Base-by-base conservation (phyloP, 2,888 invertebrate genomes). In the Andrena minutula region DNA sequence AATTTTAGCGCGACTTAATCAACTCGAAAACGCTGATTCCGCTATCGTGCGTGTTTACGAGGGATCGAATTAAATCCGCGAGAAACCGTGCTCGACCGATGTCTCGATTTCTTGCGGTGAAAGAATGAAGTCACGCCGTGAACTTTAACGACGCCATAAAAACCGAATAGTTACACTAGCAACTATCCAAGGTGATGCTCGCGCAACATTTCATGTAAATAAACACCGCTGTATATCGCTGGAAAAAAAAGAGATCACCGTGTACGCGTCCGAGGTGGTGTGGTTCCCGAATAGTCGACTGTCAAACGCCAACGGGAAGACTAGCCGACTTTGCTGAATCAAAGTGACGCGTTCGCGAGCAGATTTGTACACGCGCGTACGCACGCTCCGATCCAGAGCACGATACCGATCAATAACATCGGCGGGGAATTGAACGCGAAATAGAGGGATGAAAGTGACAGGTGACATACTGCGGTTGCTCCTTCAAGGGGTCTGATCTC, bases 391-490 rank as follows among this genome's bases (percentile, higher is more conserved):
- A 76, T 79, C 69, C 68, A 83, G 74, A 79, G 71, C 75, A 76
- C 58, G 70, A 83, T 75, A 76, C 32, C 83, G 68, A 79, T 79
- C 83, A 83, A 83, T 83, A 83, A 65, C 80, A 79, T 32, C 26
- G 26, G 41, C 26, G 56, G 56, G 56, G 47, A 30, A 74, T 71
- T 53, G 68, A 75, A 66, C 28, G 8, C 16, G 58, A 72, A 58
- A 65, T 8, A 66, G 41, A 53, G 74, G 72, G 58, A 68, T 71
- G 66, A 77, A 75, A 65, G 41, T 83, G 83, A 83, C 83, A 72
- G 78, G 8, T 79, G 73, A 83, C 83, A 64, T 83, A 83, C 79
- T 75, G 72, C 75, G 71, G 49, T 71, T 41, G 65, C 26, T 76
- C 60, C 60, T 61, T 60, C 69, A 20, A 35, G 51, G 26, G 41